Evolutionary conservation across 1,140 invertebrate species (phyloP).

Genomic region (Chironomus tepperi): DNA sequence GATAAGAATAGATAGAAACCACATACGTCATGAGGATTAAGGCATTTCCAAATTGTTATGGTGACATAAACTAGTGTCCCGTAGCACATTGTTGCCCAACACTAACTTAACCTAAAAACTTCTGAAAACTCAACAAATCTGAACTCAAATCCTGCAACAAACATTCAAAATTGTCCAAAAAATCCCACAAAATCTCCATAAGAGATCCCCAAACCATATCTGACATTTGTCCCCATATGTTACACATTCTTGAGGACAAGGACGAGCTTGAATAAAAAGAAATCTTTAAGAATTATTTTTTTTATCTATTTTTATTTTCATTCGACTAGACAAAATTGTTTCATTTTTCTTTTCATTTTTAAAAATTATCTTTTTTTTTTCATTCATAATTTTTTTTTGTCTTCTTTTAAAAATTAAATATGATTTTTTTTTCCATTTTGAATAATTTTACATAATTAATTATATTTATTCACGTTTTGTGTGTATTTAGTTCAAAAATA

Average conservation of each 20-base stretch:
- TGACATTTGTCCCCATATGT: neutral
- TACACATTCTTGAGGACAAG: neutral
- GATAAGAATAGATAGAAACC: too few relatives aligned
- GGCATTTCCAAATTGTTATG: too few relatives aligned
- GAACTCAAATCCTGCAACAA: too few relatives aligned
- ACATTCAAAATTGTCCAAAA: too few relatives aligned
- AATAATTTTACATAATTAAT: neutral
- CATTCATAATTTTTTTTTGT: neutral
- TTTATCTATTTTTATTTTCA: constrained; percentile 15
- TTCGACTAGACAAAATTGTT: constrained; percentile 13
- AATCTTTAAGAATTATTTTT: neutral
- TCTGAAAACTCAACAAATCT: neutral
- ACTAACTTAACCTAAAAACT: neutral
- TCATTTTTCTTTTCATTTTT: neutral
- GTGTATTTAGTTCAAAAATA: too few relatives aligned
- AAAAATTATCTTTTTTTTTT: neutral
- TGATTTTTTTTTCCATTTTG: neutral
- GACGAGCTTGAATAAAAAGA: neutral
- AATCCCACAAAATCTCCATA: too few relatives aligned
- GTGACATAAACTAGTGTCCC: too few relatives aligned
- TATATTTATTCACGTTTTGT: neutral
- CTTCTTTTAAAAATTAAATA: neutral
- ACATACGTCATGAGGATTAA: too few relatives aligned
- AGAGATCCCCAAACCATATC: too few relatives aligned
- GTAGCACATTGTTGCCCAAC: too few relatives aligned